Base-by-base conservation (phyloP, 2,113 vertebrate species). In the Pygoscelis adeliae region DNA sequence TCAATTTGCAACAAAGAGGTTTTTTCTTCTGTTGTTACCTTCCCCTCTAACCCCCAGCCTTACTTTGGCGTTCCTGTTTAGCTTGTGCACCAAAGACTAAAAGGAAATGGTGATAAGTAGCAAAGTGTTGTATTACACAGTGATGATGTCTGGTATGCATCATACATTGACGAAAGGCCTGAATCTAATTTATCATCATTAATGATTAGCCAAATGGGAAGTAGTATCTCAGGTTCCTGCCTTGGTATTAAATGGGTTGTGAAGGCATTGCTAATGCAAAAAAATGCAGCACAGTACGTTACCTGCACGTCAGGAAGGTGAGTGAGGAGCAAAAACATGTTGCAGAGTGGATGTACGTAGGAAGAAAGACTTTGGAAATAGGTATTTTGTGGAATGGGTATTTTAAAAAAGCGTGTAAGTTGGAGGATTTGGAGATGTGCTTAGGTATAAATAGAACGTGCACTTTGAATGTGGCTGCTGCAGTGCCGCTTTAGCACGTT, bases 371-470 rank as follows among this genome's bases (percentile, higher is more conserved):
- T 65, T 47, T 1, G 7, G 65, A 23, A 55, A 29, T 9, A 30
- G 46, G 1, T 15, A 3, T n/a, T 50, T 67, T 78, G 32, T 40
- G 59, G 52, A 49, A 11, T 10, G 46, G 21, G 12, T 53, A 3
- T 42, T 47, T 56, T 8, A 36, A 34, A 83, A 67, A 73, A 44
- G 10, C 15, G 0, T 1, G 3, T 5, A 16, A 61, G 66, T 23
- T 55, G 67, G 52, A 55, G 73, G 66, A 7, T 36, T 30, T 32
- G 42, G 81, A 42, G 80, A 25, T 30, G 40, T 6, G 38, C 63
- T 59, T 0, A 1, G 69, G 11, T 62, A 5, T 23, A 59, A 58
- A 22, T 13, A 44, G 49, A 38, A 49, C 0, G 0, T 16, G 53
- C 6, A 0, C 26, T 18, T 27, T 14, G 30, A 8, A 29, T 1